Evolutionary conservation across 2,888 invertebrate species (phyloP).

Genomic region (Eristalis pertinax): DNA sequence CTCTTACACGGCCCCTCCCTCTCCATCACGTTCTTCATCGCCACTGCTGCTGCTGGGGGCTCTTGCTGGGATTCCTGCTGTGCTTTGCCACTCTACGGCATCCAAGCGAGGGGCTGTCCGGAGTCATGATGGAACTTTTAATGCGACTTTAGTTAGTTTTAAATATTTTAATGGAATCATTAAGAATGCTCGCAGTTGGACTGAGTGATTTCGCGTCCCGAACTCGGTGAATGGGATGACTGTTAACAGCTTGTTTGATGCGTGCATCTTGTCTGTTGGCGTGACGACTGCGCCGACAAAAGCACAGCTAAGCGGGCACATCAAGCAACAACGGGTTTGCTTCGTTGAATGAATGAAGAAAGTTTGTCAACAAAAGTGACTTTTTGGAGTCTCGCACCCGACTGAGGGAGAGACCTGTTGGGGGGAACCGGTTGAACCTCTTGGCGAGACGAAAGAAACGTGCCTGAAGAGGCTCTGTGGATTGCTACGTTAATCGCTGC

Average conservation of each 20-base stretch:
- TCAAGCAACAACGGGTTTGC: no score
- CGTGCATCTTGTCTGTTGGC: background rate
- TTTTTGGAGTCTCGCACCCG: no score
- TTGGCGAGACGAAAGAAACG: no score
- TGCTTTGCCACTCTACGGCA: constrained; percentile 43
- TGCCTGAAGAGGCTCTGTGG: no score
- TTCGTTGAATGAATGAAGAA: no score
- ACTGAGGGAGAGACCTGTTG: no score
- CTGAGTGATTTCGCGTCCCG: constrained; percentile 36
- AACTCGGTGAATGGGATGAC: background rate
- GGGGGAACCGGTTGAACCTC: no score
- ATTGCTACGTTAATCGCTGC: no score
- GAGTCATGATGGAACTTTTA: constrained; percentile 66
- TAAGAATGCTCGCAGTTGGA: constrained; percentile 64
- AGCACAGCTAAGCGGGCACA: no score
- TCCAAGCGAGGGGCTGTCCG: constrained; percentile 53
- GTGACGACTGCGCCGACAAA: no score
- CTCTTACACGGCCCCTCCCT: background rate
- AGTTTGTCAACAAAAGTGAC: no score
- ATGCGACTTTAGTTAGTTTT: constrained; percentile 70
- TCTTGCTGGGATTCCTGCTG: background rate
- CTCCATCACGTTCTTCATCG: background rate
- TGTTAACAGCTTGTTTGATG: background rate
- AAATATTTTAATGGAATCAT: constrained; percentile 72
- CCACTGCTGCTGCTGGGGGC: background rate